Base-by-base conservation (phyloP, 2,888 invertebrate genomes). In the Dione vanillae region DNA sequence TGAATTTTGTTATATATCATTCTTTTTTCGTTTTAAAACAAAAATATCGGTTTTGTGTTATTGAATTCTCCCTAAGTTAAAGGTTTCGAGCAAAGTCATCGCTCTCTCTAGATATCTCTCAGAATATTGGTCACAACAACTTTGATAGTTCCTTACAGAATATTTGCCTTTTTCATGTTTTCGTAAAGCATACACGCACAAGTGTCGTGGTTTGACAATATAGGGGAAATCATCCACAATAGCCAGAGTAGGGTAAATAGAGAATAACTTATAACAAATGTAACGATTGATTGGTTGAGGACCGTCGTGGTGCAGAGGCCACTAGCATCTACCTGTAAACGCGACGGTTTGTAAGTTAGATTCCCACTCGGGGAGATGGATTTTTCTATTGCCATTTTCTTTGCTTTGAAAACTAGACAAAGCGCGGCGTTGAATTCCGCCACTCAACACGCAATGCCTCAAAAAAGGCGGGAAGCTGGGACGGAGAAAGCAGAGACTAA, bases 71-170 rank as follows among this genome's bases (percentile, higher is more conserved):
- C 58, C 65, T 76, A 77, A 64, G 69, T 69, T 41, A 72, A 58
- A 65, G 61, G 73, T 75, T 78, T 79, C 67, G 37, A 65, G 68
- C n/a, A 68, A 69, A 77, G 1, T 73, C 35, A 51, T 74, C 68
- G 74, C 72, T 78, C 76, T 64, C 62, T 74, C 72, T 10, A 76
- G 69, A 74, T 76, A 78, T 70, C 20, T 71, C 69, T 76, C 78
- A 67, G 61, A 70, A 68, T 75, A 78, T 69, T 74, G 71, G 68
- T 77, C 74, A 59, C 77, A 78, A 70, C 78, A 78, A 74, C 77
- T 77, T 75, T 77, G 79, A 76, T 78, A 54, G 71, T 72, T 79
- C 67, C 16, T 73, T 62, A 76, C 73, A 77, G 71, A 47, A 77
- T 77, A 65, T 76, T 64, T 75, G 73, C 75, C 27, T 71, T 75